Evolutionary conservation across 2,888 invertebrate genomes (phyloP), one percentile per base, ranked within the genome.

Genomic region (Aproaerema taeniolella): DNA sequence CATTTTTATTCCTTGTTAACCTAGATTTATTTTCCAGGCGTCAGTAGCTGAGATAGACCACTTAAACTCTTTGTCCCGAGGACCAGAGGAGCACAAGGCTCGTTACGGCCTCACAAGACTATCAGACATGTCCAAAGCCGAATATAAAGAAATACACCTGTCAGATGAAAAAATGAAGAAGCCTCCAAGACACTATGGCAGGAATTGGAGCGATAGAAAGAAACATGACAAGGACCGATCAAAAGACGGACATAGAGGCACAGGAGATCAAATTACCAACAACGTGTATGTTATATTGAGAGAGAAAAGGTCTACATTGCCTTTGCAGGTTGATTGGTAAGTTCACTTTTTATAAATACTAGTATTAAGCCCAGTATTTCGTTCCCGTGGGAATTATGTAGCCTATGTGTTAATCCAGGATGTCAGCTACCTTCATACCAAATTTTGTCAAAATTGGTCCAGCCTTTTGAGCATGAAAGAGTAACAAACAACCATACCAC

Each of bases 41-140:
- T 87, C 89, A 10, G 59, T 89, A 13, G 56, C 64, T 33, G 80
- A 78, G 53, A 88, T 89, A 41, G 66, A 88, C 1, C 53, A 62
- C 41, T 64, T 90, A 8, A 91, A 89, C 44, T 57, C 70, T 1
- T 61, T 52, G 10, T 67, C 87, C 15, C 46, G 61, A 46, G 79
- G 83, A 7, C 72, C 79, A 6, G 80, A 79, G 1, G 47, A 66
- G 0, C 62, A 57, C 11, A 61, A 75, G 55, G 91, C 90, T 0
- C 61, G 67, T 14, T 91, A 88, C 67, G 91, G 91, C 2, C 57
- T 90, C 0, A 92, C 90, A 1, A 78, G 79, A 38, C 88, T 89
- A 46, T 89, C 91, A 2, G 91, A 92, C 53, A 76, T 92, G 70
- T 90, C 90, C 4, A 82, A 86, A 49, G 69, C 82, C 5, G 91